Conservation (phyloP, 1,140 invertebrate genomes). For the Zelostemma sp. region DNA sequence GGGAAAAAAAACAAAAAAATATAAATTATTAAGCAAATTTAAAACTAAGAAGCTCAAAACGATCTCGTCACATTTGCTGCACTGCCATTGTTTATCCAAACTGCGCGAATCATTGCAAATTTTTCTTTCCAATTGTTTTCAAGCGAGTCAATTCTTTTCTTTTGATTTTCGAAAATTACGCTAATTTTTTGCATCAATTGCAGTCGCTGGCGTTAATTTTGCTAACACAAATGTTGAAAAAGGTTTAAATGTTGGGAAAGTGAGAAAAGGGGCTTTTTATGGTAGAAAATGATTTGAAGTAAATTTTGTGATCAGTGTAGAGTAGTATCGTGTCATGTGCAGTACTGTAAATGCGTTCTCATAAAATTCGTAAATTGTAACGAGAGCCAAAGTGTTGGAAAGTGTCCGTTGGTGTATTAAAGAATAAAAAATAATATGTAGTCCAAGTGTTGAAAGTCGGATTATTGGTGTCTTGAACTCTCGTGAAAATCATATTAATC, state of each 20-base stretch:
- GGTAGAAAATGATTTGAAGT: constrained; percentile 5
- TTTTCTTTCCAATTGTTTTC: background rate
- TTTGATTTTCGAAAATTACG: constrained; percentile 13
- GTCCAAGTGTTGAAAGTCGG: no score
- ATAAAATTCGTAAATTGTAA: constrained; percentile 15
- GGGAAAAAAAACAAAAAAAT: constrained; percentile 49
- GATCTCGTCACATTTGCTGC: constrained; percentile 6
- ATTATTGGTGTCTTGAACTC: constrained; percentile 48
- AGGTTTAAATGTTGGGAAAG: constrained; percentile 9
- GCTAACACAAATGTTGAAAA: constrained; percentile 30
- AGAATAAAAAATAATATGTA: no score
- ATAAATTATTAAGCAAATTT: no score
- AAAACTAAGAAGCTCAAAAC: background rate
- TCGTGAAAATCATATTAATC: no score
- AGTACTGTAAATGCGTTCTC: constrained; percentile 50
- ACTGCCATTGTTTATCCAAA: constrained; percentile 44
- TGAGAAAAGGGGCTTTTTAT: constrained; percentile 7
- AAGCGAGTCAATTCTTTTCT: background rate
- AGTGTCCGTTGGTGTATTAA: no score
- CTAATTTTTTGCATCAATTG: background rate
- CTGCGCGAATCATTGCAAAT: constrained; percentile 15
- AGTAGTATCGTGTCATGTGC: constrained; percentile 62
- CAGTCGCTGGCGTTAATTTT: constrained; percentile 6
- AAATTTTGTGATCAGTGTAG: constrained; percentile 39
- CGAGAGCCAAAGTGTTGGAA: no score